A percentile compares a stretch with the other conserved stretches of the same genome.
These are phyloP conservation scores for Drosophila pseudotalamancana DNA, from an alignment of 2,888 invertebrate genomes.

Conservation along the genomic window DNA sequence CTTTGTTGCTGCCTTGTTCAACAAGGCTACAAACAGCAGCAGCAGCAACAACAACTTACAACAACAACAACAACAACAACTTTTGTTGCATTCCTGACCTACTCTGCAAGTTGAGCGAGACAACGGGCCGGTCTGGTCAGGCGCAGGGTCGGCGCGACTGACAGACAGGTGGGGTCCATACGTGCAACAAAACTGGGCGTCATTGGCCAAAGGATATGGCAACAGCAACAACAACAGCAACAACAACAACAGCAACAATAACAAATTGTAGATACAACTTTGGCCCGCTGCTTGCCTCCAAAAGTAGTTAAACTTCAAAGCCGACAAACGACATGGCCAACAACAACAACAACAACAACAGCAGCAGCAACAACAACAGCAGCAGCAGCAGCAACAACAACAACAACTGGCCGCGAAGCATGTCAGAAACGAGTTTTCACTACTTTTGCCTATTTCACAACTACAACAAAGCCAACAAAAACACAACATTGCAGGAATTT, in stretches of 20 bases:
- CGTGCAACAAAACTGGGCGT: slow-evolving; percentile 41
- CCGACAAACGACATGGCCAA: slow-evolving; percentile 28
- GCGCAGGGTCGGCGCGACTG: not conserved
- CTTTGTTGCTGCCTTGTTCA: slow-evolving; percentile 50
- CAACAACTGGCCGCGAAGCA: slow-evolving; percentile 26
- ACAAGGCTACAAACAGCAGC: slow-evolving; percentile 32
- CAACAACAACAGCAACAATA: slow-evolving; percentile 32
- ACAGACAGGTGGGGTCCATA: slow-evolving; percentile 13
- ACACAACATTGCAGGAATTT: slow-evolving; percentile 18
- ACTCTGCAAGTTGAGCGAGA: slow-evolving; percentile 62
- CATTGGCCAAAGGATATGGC: slow-evolving; percentile 67
- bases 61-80: slow-evolving; percentile 38
- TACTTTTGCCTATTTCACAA: slow-evolving; percentile 74
- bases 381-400: slow-evolving; percentile 21
- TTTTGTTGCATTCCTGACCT: slow-evolving; percentile 72
- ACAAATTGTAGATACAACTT: slow-evolving; percentile 18
- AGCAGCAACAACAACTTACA: too few relatives aligned
- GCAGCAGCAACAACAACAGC: slow-evolving; percentile 8
- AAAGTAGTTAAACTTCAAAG: slow-evolving; percentile 76
- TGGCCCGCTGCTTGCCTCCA: slow-evolving; percentile 54
- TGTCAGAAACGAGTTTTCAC: slow-evolving; percentile 71
- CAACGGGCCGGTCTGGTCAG: slow-evolving; percentile 28
- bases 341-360: slow-evolving; percentile 19
- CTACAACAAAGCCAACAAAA: slow-evolving; percentile 21
- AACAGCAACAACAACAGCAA: slow-evolving; percentile 38